Base-by-base conservation (phyloP, 2,888 invertebrate genomes). In the Pristionchus maxplancki region DNA sequence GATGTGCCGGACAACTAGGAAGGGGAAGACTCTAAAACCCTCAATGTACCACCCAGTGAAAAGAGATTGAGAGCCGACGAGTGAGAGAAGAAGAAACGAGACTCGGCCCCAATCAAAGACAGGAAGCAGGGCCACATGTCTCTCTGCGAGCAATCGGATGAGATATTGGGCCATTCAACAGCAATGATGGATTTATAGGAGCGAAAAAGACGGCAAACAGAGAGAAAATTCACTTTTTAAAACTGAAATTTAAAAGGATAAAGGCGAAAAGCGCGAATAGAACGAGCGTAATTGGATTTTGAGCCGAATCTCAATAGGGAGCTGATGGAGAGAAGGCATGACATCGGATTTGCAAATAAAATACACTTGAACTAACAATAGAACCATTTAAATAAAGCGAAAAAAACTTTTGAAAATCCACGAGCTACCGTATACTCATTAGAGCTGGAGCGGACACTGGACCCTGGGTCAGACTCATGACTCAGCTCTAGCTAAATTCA, bases 31-130 rank as follows among this genome's bases (percentile, higher is more conserved):
- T 20, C 53, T 53, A 83, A 53, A 83, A 83, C 50, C 50, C 44
- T 78, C 78, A 78, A 78, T 78, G 78, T 78, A 78, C 78, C 78
- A 78, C 78, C 78, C 78, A 78, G 48, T 28, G 78, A 78, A 78
- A 78, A 78, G n/a, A 48, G 78, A 78, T 24, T 24, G 78, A 48
- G 24, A 67, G 31, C 5, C 31, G 78, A 48, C 74, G 64, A 37
- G 71, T 17, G 37, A 71, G 67, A 71, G 71, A 37, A 11, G 24
- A 20, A 58, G 58, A 58, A 67, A 37, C 24, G 24, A 71, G 71
- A 37, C 34, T 34, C 71, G 78, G 78, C 78, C 2, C 20, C 78
- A 78, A 48, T 78, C 78, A 78, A 78, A 78, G 78, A 44, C 78
- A 78, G 78, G 78, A 78, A 78, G 78, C 44, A 11, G 64, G 37